A percentile compares a stretch with the other conserved stretches of the same genome.
Evolutionary conservation across 2,888 invertebrate genomes (phyloP).

Genomic region (Acutogordius australiensis): DNA sequence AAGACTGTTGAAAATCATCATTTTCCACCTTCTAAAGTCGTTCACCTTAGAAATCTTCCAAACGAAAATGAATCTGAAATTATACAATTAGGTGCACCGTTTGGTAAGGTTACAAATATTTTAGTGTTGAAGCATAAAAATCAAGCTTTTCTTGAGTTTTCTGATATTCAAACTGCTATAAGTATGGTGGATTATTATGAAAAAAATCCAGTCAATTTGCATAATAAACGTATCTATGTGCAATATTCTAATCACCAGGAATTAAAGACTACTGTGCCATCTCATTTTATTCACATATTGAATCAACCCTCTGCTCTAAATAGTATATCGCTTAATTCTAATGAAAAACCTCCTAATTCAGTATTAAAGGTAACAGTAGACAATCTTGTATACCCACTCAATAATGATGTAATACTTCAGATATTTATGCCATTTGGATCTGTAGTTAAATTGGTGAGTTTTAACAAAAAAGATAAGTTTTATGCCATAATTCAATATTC

Average conservation of each 20-base stretch:
- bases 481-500: conserved; percentile 96
- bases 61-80: conserved; percentile 88
- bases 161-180: conserved; percentile 64
- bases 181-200: conserved; percentile 83
- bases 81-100: conserved; percentile 78
- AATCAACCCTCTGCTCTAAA: conserved; percentile 26
- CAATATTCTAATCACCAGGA: conserved; percentile 87
- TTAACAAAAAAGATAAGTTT: conserved; percentile 88
- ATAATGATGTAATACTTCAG: conserved; percentile 73
- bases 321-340: too few species aligned
- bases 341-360: too few species aligned
- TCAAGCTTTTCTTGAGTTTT: conserved; percentile 82
- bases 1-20: conserved; percentile 3
- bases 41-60: conserved; percentile 93
- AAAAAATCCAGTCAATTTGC: conserved; percentile 60
- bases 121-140: conserved; percentile 58
- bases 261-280: conserved; percentile 83
- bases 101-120: conserved; percentile 87
- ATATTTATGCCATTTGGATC: conserved; percentile 94
- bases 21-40: conserved; percentile 51
- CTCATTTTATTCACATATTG: neutral
- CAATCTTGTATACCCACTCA: conserved; percentile 90
- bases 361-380: conserved; percentile 92
- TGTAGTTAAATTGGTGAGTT: conserved; percentile 94
- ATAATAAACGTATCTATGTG: conserved; percentile 80